These are phyloP conservation scores for Luffia ferchaultella DNA, from an alignment of 2,888 invertebrate genomes.

Conservation along the genomic window DNA sequence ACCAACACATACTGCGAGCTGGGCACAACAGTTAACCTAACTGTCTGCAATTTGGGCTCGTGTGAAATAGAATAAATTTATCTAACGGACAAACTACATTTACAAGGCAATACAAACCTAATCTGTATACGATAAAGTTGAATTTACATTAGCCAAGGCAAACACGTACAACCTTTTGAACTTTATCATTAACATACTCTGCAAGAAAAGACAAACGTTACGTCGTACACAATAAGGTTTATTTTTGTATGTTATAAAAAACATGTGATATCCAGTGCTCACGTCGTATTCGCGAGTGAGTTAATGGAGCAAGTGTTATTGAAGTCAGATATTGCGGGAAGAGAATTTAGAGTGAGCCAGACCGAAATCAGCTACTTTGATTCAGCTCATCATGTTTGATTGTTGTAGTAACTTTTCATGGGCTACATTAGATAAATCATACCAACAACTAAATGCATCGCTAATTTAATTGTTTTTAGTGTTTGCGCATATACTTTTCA, in stretches of 20 bases:
- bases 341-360: background rate
- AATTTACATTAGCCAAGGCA: constrained; percentile 7
- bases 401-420: too few relatives aligned
- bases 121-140: background rate
- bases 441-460: too few relatives aligned
- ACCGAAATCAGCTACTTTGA: background rate
- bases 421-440: too few relatives aligned
- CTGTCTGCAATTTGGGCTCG: constrained; percentile 47
- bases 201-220: constrained; percentile 8
- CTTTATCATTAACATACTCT: too few relatives aligned
- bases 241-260: constrained; percentile 7
- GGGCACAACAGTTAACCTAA: constrained; percentile 52
- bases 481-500: too few relatives aligned
- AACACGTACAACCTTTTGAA: too few relatives aligned
- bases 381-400: background rate
- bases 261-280: constrained; percentile 24
- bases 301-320: constrained; percentile 57
- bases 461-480: too few relatives aligned
- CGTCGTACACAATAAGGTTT: constrained; percentile 8
- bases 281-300: constrained; percentile 37
- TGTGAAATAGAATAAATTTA: constrained; percentile 48
- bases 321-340: constrained; percentile 44
- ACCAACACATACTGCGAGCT: constrained; percentile 35
- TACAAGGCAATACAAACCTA: background rate
- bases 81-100: constrained; percentile 17